Percentiles rank a stretch among this genome's conserved stretches.
Evolutionary conservation across 2,113 vertebrate species (phyloP).

Genomic region (Eidolon helvum): DNA sequence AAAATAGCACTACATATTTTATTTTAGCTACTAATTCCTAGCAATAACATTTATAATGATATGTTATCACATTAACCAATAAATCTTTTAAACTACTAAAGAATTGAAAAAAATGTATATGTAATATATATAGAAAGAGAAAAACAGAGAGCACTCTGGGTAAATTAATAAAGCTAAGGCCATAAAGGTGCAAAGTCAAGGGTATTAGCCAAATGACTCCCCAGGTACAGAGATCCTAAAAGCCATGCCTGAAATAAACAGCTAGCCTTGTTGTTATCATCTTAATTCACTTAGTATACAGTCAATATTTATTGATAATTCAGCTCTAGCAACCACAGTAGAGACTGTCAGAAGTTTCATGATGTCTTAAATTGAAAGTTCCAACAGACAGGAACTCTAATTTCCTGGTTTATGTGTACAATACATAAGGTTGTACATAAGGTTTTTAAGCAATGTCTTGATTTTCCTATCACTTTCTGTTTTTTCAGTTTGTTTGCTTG

Average conservation of each 20-base stretch:
- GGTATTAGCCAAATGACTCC: neutral
- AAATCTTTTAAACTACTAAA: neutral
- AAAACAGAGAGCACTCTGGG: neutral
- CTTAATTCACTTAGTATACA: neutral
- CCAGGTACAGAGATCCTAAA: neutral
- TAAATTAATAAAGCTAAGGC: neutral
- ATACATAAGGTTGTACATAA: neutral
- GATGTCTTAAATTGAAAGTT: neutral
- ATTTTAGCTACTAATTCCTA: neutral
- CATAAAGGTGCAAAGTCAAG: neutral
- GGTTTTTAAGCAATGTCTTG: neutral
- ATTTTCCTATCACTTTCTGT: neutral
- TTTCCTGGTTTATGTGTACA: neutral
- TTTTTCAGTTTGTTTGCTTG: neutral
- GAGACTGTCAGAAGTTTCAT: neutral
- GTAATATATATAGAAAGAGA: neutral
- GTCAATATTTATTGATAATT: neutral
- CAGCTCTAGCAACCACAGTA: neutral
- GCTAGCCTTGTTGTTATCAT: neutral
- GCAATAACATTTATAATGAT: neutral
- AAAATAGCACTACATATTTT: neutral
- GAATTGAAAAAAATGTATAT: neutral
- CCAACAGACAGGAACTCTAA: neutral
- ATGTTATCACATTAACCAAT: neutral
- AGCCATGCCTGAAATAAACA: neutral